phyloP scores from a whole-genome alignment of 2,888 invertebrate genomes.

The Pogonocherus hispidulus region DNA sequence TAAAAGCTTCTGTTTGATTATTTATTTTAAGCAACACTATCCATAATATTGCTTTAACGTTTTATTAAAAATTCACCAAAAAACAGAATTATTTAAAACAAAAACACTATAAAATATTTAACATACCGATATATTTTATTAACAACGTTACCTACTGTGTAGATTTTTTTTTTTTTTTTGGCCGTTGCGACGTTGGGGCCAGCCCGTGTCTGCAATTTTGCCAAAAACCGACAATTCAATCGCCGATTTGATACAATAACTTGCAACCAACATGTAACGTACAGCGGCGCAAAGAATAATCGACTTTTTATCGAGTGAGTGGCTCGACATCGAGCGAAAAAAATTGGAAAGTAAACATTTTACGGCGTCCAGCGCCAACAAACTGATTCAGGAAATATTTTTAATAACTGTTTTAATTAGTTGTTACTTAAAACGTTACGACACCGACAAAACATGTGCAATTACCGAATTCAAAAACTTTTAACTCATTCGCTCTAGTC shows the following conservation, averaged over 20 bases:
- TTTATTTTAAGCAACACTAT: too few species aligned
- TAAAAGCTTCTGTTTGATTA: too few species aligned
- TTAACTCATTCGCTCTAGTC: conserved; percentile 32
- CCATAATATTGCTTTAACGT: too few species aligned
- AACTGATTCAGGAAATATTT: conserved; percentile 49
- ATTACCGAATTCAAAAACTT: conserved; percentile 18
- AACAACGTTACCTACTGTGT: too few species aligned
- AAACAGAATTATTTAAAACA: too few species aligned
- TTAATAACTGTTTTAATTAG: conserved; percentile 47
- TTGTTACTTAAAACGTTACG: conserved; percentile 32
- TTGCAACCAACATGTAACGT: conserved; percentile 12
- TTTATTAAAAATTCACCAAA: too few species aligned
- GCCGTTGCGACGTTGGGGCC: too few species aligned
- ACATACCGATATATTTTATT: too few species aligned
- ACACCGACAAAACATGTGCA: conserved; percentile 27
- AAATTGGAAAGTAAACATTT: conserved; percentile 49
- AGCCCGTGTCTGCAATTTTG: too few species aligned
- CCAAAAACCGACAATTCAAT: background rate
- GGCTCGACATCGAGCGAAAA: conserved; percentile 20
- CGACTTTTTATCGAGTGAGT: conserved; percentile 24
- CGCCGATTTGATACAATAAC: background rate
- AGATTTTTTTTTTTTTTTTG: too few species aligned
- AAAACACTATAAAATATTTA: too few species aligned
- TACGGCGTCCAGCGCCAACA: conserved; percentile 43
- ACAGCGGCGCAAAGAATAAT: conserved; percentile 19